Evolutionary conservation across 2,797 vertebrate species (phyloP).

Genomic region (Natrix natrix): DNA sequence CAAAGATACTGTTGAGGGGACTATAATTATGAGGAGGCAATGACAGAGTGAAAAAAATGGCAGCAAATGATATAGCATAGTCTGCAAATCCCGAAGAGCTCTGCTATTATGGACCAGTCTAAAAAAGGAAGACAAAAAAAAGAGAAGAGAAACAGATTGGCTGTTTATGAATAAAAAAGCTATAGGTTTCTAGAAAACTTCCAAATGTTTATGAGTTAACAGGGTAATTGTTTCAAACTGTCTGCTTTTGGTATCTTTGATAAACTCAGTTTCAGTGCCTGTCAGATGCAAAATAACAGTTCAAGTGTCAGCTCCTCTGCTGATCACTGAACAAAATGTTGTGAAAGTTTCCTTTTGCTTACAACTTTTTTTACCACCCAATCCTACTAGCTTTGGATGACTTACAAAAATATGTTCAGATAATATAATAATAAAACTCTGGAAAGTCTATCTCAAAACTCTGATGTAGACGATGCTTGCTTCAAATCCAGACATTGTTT

Average conservation of each 20-base stretch:
- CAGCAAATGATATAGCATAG: background rate
- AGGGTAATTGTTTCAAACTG: slow-evolving; percentile 2
- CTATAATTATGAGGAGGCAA: background rate
- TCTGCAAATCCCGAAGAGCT: background rate
- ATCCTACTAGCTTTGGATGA: background rate
- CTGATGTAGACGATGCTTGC: background rate
- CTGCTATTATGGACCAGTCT: background rate
- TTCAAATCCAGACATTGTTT: background rate
- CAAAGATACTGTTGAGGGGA: background rate
- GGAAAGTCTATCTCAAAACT: background rate
- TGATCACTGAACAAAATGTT: slow-evolving; percentile 14
- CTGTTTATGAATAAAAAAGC: background rate
- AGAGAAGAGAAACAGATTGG: background rate
- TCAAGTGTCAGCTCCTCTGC: slow-evolving; percentile 1
- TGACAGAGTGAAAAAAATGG: background rate
- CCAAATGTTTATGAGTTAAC: slow-evolving; percentile 1
- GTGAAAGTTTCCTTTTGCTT: slow-evolving; percentile 1
- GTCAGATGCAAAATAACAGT: slow-evolving; percentile 20
- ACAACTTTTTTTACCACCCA: background rate
- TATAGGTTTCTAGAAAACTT: background rate
- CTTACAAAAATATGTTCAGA: background rate
- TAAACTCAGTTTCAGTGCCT: slow-evolving; percentile 12
- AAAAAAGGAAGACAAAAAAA: too few relatives aligned
- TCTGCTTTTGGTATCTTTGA: slow-evolving; percentile 4
- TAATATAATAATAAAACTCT: background rate